phyloP scores from a whole-genome alignment of 1,140 invertebrate species.

The Bicyclus anynana region DNA sequence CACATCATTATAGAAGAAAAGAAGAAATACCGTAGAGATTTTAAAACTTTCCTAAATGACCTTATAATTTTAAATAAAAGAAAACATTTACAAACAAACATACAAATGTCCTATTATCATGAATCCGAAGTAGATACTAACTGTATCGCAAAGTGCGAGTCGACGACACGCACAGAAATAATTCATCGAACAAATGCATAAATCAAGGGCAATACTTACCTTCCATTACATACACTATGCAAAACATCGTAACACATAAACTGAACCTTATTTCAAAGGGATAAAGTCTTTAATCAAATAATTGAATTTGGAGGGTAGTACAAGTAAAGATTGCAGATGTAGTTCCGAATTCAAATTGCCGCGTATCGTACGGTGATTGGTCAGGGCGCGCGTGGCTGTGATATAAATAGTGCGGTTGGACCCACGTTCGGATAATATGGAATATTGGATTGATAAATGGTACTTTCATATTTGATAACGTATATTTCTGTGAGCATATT shows the following conservation, averaged over 20 bases:
- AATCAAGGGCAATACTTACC: conserved; percentile 52
- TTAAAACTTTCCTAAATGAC: no score
- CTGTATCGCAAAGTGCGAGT: conserved; percentile 47
- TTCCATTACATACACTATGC: conserved; percentile 10
- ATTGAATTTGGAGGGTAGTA: conserved; percentile 13
- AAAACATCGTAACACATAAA: background rate
- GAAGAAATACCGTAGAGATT: no score
- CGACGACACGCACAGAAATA: conserved; percentile 53
- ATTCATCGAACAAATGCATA: conserved; percentile 67
- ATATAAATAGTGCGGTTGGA: conserved; percentile 67
- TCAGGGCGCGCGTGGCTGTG: conserved; percentile 55
- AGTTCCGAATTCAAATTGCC: conserved; percentile 63
- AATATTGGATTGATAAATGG: conserved; percentile 41
- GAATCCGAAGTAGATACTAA: conserved; percentile 15
- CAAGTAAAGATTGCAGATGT: conserved; percentile 40
- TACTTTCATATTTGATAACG: conserved; percentile 26
- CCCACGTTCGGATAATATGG: conserved; percentile 44
- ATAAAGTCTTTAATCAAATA: conserved; percentile 18
- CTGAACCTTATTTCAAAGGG: conserved; percentile 17
- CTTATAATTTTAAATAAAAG: background rate
- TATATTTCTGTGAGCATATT: conserved; percentile 9
- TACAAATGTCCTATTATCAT: background rate
- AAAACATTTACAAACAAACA: background rate
- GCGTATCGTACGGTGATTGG: conserved; percentile 64
- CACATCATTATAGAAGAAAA: no score